Conservation (phyloP, 2,888 invertebrate genomes). For the Hyposoter didymator region DNA sequence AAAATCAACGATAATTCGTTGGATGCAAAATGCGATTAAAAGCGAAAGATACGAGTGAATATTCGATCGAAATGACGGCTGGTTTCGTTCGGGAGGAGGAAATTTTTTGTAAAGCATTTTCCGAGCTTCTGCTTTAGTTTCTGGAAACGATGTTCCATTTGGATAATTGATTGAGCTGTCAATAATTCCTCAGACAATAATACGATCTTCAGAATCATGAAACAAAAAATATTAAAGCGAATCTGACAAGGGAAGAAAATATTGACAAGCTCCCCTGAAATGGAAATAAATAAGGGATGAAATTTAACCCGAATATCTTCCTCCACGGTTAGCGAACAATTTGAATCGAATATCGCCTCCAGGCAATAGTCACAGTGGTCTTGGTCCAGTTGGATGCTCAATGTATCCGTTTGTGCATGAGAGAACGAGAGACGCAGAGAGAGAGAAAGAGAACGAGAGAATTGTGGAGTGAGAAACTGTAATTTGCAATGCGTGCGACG, state of each 20-base stretch:
- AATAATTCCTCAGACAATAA: background rate
- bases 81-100: background rate
- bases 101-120: background rate
- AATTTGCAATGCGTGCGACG: slow-evolving; percentile 69
- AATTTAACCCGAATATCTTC: slow-evolving; percentile 42
- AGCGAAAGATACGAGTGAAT: background rate
- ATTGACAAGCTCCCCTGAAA: background rate
- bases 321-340: slow-evolving; percentile 47
- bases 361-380: slow-evolving; percentile 27
- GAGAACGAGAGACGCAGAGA: background rate
- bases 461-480: slow-evolving; percentile 57
- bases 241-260: background rate
- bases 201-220: background rate
- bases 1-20: background rate
- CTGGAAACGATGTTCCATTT: background rate
- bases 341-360: slow-evolving; percentile 39
- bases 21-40: background rate
- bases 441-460: slow-evolving; percentile 39
- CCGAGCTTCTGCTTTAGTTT: background rate
- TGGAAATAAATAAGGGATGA: background rate
- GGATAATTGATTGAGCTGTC: background rate
- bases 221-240: background rate
- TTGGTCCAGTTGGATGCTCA: slow-evolving; percentile 21
- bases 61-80: background rate
- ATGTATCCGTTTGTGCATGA: background rate